Conservation (phyloP, 2,888 invertebrate species). For the Dicranocentrus wangi region DNA sequence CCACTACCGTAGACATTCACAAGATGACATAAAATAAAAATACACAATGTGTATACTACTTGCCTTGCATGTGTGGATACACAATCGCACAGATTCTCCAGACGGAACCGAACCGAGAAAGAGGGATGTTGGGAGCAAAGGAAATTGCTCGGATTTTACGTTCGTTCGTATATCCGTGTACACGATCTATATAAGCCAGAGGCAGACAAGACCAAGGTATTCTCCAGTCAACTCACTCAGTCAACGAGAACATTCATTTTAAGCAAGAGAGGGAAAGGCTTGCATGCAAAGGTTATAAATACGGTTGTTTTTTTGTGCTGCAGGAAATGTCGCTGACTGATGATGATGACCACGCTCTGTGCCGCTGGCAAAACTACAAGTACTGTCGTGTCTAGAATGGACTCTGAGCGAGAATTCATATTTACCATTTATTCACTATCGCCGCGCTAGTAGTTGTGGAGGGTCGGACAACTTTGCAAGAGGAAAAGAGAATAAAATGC, state of each 20-base stretch:
- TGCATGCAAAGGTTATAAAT: slow-evolving; percentile 17
- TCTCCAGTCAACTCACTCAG: background rate
- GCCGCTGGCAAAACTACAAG: slow-evolving; percentile 6
- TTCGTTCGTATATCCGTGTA: slow-evolving; percentile 31
- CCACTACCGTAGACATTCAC: no score
- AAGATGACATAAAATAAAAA: no score
- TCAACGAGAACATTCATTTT: slow-evolving; percentile 14
- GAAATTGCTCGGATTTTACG: slow-evolving; percentile 59
- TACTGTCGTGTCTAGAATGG: slow-evolving; percentile 2
- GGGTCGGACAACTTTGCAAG: background rate
- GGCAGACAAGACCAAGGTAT: slow-evolving; percentile 4
- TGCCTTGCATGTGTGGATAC: background rate
- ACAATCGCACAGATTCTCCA: background rate
- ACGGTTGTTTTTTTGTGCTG: slow-evolving; percentile 15
- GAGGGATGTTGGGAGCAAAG: slow-evolving; percentile 38
- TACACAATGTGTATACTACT: no score
- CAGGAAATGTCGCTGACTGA: slow-evolving; percentile 33
- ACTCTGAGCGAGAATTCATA: background rate
- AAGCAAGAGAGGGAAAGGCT: background rate
- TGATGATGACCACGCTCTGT: slow-evolving; percentile 3
- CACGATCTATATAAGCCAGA: background rate
- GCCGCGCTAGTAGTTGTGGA: background rate
- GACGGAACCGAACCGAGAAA: slow-evolving; percentile 40
- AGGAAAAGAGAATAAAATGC: slow-evolving; percentile 4
- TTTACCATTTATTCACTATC: no score